These are phyloP conservation scores for Micrastur ruficollis DNA, from an alignment of 2,797 vertebrate genomes.

Conservation along the genomic window DNA sequence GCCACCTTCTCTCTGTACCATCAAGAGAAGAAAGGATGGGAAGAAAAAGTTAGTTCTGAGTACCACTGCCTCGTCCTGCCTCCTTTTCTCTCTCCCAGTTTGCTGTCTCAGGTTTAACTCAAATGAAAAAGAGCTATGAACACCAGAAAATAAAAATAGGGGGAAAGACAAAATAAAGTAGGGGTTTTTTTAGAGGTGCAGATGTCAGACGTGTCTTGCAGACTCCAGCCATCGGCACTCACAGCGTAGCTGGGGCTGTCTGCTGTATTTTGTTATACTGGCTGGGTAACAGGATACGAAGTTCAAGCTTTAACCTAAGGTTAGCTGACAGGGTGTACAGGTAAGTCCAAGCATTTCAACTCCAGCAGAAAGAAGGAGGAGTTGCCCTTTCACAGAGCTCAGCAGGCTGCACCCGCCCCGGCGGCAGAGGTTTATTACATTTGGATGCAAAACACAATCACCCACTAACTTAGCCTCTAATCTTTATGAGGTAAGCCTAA, in stretches of 20 bases:
- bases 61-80: background rate
- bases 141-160: accelerated
- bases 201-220: too few species aligned
- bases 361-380: background rate
- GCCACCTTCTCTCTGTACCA: background rate
- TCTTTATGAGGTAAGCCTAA: conserved; percentile 40
- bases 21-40: background rate
- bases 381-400: background rate
- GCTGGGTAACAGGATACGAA: background rate
- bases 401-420: background rate
- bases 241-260: background rate
- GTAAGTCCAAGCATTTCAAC: background rate
- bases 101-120: accelerated
- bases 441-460: conserved; percentile 57
- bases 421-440: conserved; percentile 25
- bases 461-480: conserved; percentile 52
- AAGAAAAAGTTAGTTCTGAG: background rate
- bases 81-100: background rate
- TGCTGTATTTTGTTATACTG: background rate
- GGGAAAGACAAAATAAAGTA: background rate
- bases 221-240: background rate
- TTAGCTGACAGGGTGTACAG: background rate
- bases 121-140: background rate
- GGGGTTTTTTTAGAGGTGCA: accelerated
- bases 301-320: background rate